phyloP scores from a whole-genome alignment of 2,113 vertebrate species.

The Pituophis catenifer region DNA sequence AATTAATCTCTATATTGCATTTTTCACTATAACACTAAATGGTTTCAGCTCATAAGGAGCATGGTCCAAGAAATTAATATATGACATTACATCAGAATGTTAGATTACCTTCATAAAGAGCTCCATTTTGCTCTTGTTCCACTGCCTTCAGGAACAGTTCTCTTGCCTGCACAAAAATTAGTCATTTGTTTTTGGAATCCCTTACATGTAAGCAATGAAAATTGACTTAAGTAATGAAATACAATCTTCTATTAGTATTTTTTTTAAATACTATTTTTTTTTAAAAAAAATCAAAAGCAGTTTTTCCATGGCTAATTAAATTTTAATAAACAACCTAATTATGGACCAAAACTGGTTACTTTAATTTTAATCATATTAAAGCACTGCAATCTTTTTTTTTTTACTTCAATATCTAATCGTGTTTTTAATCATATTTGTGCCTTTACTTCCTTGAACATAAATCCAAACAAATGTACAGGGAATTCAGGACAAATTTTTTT shows the following conservation, averaged over 20 bases:
- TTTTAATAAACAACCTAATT: background rate
- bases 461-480: background rate
- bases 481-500: background rate
- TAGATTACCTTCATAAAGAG: constrained; percentile 90
- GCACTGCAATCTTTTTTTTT: background rate
- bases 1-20: background rate
- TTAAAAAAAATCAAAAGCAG: background rate
- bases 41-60: background rate
- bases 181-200: constrained; percentile 33
- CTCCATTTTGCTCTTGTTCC: constrained; percentile 93
- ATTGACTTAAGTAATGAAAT: constrained; percentile 6
- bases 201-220: constrained; percentile 3
- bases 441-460: background rate
- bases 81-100: background rate
- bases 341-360: background rate
- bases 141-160: constrained; percentile 95
- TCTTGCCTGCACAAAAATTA: constrained; percentile 80
- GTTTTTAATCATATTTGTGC: background rate
- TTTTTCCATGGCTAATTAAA: background rate
- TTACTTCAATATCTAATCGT: background rate
- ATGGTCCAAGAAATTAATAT: background rate
- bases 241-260: background rate
- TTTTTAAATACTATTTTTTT: background rate
- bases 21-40: background rate
- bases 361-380: background rate